These are phyloP conservation scores for Chrysomela aeneicollis DNA, from an alignment of 2,888 invertebrate species.

Conservation along the genomic window DNA sequence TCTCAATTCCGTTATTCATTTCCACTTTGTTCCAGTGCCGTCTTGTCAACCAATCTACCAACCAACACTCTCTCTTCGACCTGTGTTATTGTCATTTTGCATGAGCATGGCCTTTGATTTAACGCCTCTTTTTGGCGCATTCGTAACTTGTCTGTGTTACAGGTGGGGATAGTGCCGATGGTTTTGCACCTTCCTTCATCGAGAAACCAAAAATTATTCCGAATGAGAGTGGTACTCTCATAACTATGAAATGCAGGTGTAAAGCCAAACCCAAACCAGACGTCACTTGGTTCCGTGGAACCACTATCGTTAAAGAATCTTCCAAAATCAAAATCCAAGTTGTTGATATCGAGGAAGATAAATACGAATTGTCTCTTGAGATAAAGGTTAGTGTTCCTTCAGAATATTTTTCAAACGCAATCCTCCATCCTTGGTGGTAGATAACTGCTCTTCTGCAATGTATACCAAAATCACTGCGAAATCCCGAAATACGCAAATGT, in stretches of 20 bases:
- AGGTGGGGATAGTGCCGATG: conserved; percentile 92
- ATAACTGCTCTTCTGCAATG: too few species aligned
- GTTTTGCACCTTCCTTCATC: conserved; percentile 95
- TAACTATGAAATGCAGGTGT: conserved; percentile 96
- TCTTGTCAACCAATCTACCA: conserved; percentile 40
- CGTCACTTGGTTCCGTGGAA: conserved; percentile 95
- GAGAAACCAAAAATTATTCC: conserved; percentile 99
- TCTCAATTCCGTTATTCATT: conserved; percentile 53
- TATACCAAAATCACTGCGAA: too few species aligned
- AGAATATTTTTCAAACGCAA: neutral
- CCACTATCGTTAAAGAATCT: conserved; percentile 83
- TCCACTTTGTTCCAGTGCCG: conserved; percentile 53
- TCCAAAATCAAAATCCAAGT: conserved; percentile 85
- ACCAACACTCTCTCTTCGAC: conserved; percentile 47
- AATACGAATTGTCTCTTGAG: conserved; percentile 86
- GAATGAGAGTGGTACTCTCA: conserved; percentile 95
- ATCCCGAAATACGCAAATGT: too few species aligned
- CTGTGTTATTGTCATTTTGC: conserved; percentile 56
- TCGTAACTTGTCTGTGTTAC: conserved; percentile 57
- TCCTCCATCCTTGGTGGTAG: too few species aligned
- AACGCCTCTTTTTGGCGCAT: conserved; percentile 47
- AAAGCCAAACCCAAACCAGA: conserved; percentile 94
- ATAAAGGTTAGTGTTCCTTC: conserved; percentile 68
- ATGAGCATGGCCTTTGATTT: conserved; percentile 61
- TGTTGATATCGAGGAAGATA: conserved; percentile 79